These are phyloP conservation scores for Myotis brandtii DNA, from an alignment of 2,113 vertebrate species.

Conservation along the genomic window DNA sequence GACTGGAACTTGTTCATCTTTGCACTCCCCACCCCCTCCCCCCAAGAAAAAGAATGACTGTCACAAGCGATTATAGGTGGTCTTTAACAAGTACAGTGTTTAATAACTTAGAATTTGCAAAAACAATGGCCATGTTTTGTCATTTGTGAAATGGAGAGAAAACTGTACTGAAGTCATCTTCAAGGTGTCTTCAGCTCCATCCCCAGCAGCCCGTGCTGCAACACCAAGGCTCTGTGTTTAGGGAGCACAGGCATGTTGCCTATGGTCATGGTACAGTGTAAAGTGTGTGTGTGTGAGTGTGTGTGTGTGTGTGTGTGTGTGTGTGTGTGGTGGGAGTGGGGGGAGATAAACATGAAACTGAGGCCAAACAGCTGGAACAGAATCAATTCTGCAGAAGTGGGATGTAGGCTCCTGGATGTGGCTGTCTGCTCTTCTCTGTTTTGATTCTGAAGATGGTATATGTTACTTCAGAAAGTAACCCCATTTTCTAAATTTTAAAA, in stretches of 20 bases:
- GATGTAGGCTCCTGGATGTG: not conserved
- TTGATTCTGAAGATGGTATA: not conserved
- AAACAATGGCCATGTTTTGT: not conserved
- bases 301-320: not conserved
- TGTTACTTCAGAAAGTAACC: not conserved
- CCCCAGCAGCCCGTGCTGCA: not conserved
- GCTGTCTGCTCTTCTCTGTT: not conserved
- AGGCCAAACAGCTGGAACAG: not conserved
- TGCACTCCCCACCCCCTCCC: accelerated
- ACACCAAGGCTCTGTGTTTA: not conserved
- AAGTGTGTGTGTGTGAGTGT: not conserved
- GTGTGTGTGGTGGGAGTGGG: accelerated
- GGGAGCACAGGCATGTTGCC: not conserved
- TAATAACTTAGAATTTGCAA: not conserved
- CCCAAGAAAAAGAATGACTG: not conserved
- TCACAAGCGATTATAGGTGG: not conserved
- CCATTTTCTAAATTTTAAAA: not conserved
- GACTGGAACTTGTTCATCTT: not conserved
- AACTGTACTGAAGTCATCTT: not conserved
- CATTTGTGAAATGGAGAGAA: not conserved
- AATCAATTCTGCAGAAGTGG: not conserved
- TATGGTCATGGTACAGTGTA: not conserved
- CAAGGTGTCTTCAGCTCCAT: not conserved
- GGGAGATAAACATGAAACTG: not conserved
- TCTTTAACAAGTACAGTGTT: not conserved